Base-by-base conservation (phyloP, 2,113 vertebrate genomes). In the Epinephelus moara region DNA sequence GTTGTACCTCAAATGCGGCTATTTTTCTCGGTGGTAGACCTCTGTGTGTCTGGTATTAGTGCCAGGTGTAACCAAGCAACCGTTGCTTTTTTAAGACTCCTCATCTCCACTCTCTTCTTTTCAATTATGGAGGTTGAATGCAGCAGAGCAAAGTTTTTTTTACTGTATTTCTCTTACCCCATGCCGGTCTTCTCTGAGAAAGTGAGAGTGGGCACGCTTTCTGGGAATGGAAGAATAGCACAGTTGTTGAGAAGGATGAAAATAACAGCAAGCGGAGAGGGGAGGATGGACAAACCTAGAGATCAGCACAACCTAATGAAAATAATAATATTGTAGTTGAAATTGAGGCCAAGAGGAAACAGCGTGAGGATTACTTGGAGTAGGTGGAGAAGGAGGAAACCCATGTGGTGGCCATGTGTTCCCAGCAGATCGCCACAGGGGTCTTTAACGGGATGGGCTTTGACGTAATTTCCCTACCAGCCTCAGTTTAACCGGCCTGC, bases 31-130 rank as follows among this genome's bases (percentile, higher is more conserved):
- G 15, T 59, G 57, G 12, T 78, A 47, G 62, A 85, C 83, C 76
- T 86, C 69, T 59, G 21, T 3, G 6, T 78, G 70, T 84, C 66
- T 92, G 70, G 17, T 64, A 68, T 84, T 81, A 81, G 71, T 78
- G 40, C 60, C 81, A 87, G 85, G 85, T 90, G 90, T 92, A 85
- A 85, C 92, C 87, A 88, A 87, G 91, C 91, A 92, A 92, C 88
- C 12, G 3, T 84, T 78, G 52, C 79, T 89, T 91, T 89, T 90
- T 90, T 84, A 82, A 87, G 86, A 70, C 77, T 84, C 47, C 62
- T 75, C 78, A 50, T 71, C 72, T 68, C 56, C 47, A 25, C 68
- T 70, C 72, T 68, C 57, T 66, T 75, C 27, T 82, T 81, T 73
- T 89, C 81, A 87, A 62, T 90, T 80, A 77, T 42, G 21, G 47